Base-by-base conservation (phyloP, 2,888 invertebrate species). In the Phaonia tiefii region DNA sequence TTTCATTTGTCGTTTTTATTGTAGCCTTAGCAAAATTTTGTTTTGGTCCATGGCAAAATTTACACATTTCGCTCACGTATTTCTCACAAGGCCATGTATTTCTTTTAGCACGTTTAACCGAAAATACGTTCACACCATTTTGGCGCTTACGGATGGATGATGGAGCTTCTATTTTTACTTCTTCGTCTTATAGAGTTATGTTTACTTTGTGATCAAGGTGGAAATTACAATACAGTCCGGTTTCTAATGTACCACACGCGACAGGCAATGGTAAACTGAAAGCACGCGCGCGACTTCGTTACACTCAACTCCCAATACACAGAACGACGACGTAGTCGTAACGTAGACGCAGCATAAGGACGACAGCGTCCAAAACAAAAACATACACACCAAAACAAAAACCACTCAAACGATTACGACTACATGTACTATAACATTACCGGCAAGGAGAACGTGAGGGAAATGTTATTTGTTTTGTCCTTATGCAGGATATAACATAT, bases 211-310 rank as follows among this genome's bases (percentile, higher is more conserved):
- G 15, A 15, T 17, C 46, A 17, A 31, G 8, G 3, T 5, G 8
- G 8, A 31, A 31, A 31, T 31, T 3, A 4, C 15, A 46, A 15
- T n/a, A n/a, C 46, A n/a, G 60, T 75, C 75, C 75, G 72, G 51
- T 72, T 42, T 15, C 66, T 63, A 79, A 49, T 70, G 56, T 69
- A 58, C 71, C 74, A 77, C 71, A 77, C 80, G 74, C 80, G 80
- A 77, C 80, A 77, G 58, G 74, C 58, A 80, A 70, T 56, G 54
- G 25, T 66, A 80, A 80, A 80, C 80, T 80, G 26, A 80, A 80
- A 80, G 77, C 80, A 77, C 70, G 71, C 80, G 74, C 80, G 74
- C 74, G 58, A 66, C 76, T 71, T 65, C 4, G 31, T 8, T 39
- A 60, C 60, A 15, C 15, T 4, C 51, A 56, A 76, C 26, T 56